Conservation (phyloP, 2,888 invertebrate genomes). For the Drosophila eohydei region DNA sequence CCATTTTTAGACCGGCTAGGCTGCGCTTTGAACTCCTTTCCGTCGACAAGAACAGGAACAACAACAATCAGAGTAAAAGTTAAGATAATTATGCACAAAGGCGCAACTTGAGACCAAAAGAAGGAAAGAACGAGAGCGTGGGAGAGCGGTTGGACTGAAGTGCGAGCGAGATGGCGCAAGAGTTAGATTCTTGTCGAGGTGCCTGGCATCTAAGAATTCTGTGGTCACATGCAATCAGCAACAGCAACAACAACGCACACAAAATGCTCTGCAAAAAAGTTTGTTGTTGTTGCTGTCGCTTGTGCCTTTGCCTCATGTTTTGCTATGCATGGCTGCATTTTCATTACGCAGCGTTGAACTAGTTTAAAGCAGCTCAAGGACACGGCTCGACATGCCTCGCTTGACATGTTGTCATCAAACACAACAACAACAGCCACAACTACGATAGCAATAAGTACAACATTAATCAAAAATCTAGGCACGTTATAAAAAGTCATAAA, state of each 20-base stretch:
- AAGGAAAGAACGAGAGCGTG: neutral
- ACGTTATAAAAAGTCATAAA: slow-evolving; percentile 44
- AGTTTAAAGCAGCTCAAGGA: slow-evolving; percentile 74
- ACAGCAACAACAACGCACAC: slow-evolving; percentile 22
- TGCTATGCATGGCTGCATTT: slow-evolving; percentile 75
- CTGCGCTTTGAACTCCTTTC: slow-evolving; percentile 63
- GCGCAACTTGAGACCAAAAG: slow-evolving; percentile 27
- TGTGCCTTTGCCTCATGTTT: slow-evolving; percentile 38
- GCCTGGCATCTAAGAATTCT: slow-evolving; percentile 48
- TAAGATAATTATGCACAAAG: slow-evolving; percentile 63
- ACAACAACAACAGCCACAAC: slow-evolving; percentile 2
- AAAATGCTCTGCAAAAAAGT: slow-evolving; percentile 33
- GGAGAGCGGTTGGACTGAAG: neutral
- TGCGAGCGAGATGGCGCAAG: slow-evolving; percentile 5
- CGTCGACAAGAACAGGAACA: slow-evolving; percentile 21
- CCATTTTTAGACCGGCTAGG: slow-evolving; percentile 19
- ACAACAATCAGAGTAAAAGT: slow-evolving; percentile 47
- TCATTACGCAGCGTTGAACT: slow-evolving; percentile 70
- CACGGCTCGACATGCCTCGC: slow-evolving; percentile 56
- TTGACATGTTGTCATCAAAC: slow-evolving; percentile 56
- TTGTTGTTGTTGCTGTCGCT: slow-evolving; percentile 20
- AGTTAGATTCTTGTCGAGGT: slow-evolving; percentile 40
- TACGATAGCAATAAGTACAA: neutral
- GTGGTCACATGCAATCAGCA: slow-evolving; percentile 44
- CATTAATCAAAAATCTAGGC: slow-evolving; percentile 38